Base-by-base conservation (phyloP, 1,140 invertebrate genomes). In the Galleria mellonella region DNA sequence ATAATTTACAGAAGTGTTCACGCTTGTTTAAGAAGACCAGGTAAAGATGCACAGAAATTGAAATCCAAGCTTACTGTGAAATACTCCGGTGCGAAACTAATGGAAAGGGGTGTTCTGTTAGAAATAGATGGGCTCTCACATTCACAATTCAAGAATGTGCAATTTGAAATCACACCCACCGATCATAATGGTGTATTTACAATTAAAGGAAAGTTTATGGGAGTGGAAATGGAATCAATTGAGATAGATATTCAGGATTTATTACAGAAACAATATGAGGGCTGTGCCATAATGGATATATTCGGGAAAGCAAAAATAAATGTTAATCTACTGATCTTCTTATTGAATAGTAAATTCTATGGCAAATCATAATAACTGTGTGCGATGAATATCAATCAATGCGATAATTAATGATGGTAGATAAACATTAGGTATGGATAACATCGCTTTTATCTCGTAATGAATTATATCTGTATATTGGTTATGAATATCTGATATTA, bases 341-440 rank as follows among this genome's bases (percentile, higher is more conserved):
- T 95, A 40, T 78, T 95, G 9, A 94, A 94, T 75, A 89, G 90
- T 45, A 95, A 95, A 75, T 94, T 94, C 83, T 94, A 94, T 67
- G 90, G 91, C 30, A 91, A 92, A 41, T 63, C 62, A 14, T 63
- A 23, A 6, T 6, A 23, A 3, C 2, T 23, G 6, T 23, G 6
- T n/a, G n/a, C n/a, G n/a, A n/a, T n/a, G n/a, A n/a, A n/a, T n/a
- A n/a, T n/a, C n/a, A n/a, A n/a, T n/a, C n/a, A n/a, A n/a, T n/a
- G n/a, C n/a, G n/a, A n/a, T n/a, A n/a, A n/a, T n/a, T n/a, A n/a
- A n/a, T n/a, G n/a, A n/a, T n/a, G n/a, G n/a, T n/a, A n/a, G n/a
- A n/a, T n/a, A n/a, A n/a, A n/a, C n/a, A n/a, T n/a, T n/a, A n/a
- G n/a, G n/a, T n/a, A n/a, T 35, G 15, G 32, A 32, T 14, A 1